Conservation (phyloP, 2,888 invertebrate species). For the Acheta domesticus region DNA sequence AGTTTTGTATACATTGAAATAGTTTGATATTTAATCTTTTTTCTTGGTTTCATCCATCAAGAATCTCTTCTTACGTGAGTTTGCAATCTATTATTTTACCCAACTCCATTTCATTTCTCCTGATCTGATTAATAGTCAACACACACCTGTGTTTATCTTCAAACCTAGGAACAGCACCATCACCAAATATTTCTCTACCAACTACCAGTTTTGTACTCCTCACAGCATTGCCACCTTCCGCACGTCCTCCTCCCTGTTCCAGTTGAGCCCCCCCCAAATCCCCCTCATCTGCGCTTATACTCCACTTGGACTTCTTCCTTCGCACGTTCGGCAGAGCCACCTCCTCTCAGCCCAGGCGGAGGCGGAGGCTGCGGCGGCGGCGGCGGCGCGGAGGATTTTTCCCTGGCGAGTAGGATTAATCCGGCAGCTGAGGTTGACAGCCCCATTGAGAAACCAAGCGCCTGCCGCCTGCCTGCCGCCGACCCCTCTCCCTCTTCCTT, state of each 20-base stretch:
- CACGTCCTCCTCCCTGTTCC: background rate
- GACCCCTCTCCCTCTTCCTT: background rate
- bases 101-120: no score
- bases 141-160: no score
- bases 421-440: slow-evolving; percentile 18
- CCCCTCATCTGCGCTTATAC: background rate
- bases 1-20: no score
- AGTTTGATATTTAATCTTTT: no score
- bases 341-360: background rate
- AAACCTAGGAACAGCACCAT: no score
- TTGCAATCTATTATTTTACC: no score
- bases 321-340: background rate
- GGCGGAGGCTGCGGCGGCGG: background rate
- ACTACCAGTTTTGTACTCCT: no score
- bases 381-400: slow-evolving; percentile 1
- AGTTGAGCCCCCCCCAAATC: background rate
- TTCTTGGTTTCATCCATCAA: no score
- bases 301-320: background rate
- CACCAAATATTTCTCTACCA: no score
- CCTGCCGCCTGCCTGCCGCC: no score
- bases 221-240: background rate
- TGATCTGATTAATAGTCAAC: no score
- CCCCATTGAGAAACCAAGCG: slow-evolving; percentile 1
- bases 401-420: slow-evolving; percentile 2
- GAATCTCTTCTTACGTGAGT: no score